phyloP scores from a whole-genome alignment of 1,140 invertebrate species.

The Aphaenogaster ashmeadi region DNA sequence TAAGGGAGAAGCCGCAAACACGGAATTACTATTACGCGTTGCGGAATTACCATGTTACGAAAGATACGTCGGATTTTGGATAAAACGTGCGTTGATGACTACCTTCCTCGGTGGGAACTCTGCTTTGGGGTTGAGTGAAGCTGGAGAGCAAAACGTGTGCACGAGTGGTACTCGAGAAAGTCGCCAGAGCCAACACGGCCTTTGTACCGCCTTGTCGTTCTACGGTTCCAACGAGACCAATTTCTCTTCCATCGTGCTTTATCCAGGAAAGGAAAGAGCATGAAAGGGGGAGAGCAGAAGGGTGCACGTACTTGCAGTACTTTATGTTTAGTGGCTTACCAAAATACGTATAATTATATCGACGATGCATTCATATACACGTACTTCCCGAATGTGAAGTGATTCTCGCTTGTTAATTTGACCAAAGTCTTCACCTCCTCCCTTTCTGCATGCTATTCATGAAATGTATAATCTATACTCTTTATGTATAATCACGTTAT shows the following conservation, averaged over 20 bases:
- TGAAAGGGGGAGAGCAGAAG: neutral
- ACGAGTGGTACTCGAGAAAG: constrained; percentile 67
- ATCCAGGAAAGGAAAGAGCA: constrained; percentile 46
- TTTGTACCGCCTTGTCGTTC: constrained; percentile 68
- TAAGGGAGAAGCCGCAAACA: neutral
- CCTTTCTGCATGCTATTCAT: neutral
- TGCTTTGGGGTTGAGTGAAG: constrained; percentile 56
- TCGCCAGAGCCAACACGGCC: constrained; percentile 46
- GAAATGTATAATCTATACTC: neutral
- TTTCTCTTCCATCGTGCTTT: constrained; percentile 71
- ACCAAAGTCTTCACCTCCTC: neutral
- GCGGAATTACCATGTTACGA: neutral
- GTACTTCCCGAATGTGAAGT: constrained; percentile 13
- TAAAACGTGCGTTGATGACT: constrained; percentile 48
- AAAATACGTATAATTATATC: constrained; percentile 55
- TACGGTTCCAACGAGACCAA: constrained; percentile 63
- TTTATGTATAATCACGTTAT: neutral
- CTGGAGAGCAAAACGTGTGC: constrained; percentile 63
- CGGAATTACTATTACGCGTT: constrained; percentile 22
- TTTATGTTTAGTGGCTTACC: constrained; percentile 15
- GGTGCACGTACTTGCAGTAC: neutral
- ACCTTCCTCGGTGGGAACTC: neutral
- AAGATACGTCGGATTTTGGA: constrained; percentile 37
- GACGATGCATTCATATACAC: constrained; percentile 44
- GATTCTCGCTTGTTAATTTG: constrained; percentile 29